Evolutionary conservation across 2,888 invertebrate genomes (phyloP).

Genomic region (Labia minor): DNA sequence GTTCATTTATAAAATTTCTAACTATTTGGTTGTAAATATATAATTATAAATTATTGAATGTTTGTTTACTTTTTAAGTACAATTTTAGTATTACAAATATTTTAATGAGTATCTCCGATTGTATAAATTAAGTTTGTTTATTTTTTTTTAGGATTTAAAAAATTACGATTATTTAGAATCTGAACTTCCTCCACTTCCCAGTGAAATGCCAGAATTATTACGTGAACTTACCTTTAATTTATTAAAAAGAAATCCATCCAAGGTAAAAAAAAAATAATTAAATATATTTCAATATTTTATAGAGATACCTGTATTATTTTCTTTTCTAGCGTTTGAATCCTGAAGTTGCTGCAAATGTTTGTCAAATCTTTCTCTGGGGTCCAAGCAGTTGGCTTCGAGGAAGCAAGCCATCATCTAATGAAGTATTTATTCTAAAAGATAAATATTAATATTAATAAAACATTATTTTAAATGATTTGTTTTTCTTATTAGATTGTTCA

Average conservation of each 20-base stretch:
- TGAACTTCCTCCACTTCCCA: slow-evolving; percentile 50
- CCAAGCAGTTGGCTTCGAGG: slow-evolving; percentile 55
- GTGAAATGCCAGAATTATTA: slow-evolving; percentile 46
- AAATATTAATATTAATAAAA: background rate
- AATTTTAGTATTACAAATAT: too few relatives aligned
- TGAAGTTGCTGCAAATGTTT: slow-evolving; percentile 62
- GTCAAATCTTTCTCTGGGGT: slow-evolving; percentile 64
- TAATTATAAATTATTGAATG: too few relatives aligned
- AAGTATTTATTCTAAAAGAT: too few relatives aligned
- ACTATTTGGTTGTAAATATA: too few relatives aligned
- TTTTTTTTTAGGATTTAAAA: slow-evolving; percentile 35
- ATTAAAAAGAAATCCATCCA: slow-evolving; percentile 49
- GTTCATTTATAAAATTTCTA: too few relatives aligned
- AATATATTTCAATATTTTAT: background rate
- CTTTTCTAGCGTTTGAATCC: slow-evolving; percentile 45
- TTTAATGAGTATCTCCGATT: too few relatives aligned
- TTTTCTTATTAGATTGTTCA: slow-evolving; percentile 49
- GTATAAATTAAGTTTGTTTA: too few relatives aligned
- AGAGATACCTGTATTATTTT: too few relatives aligned
- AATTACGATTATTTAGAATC: slow-evolving; percentile 51
- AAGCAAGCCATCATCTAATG: slow-evolving; percentile 49
- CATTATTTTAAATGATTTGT: background rate
- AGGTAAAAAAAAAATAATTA: slow-evolving; percentile 36
- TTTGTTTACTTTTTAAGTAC: too few relatives aligned
- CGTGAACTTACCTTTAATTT: slow-evolving; percentile 49